These are phyloP conservation scores for Lomographa bimaculata DNA, from an alignment of 2,888 invertebrate genomes.

Conservation along the genomic window DNA sequence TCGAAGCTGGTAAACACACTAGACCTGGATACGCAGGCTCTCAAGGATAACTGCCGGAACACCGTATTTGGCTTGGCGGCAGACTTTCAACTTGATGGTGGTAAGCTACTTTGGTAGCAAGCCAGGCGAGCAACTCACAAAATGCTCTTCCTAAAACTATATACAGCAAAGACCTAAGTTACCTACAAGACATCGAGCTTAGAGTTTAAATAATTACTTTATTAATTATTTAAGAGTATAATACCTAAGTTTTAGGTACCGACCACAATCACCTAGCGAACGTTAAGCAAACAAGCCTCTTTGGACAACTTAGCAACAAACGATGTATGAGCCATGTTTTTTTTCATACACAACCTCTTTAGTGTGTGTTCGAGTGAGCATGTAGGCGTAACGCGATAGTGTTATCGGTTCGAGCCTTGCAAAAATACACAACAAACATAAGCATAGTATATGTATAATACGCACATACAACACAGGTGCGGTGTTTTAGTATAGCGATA, in stretches of 20 bases:
- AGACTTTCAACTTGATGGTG: too few species aligned
- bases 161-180: too few species aligned
- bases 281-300: conserved; percentile 34
- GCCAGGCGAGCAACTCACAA: too few species aligned
- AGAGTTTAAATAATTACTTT: too few species aligned
- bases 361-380: conserved; percentile 50
- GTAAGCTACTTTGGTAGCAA: too few species aligned
- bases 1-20: too few species aligned
- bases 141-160: too few species aligned
- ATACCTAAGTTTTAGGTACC: conserved; percentile 12
- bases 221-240: not conserved
- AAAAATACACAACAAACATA: conserved; percentile 79
- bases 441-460: conserved; percentile 33
- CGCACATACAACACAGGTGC: conserved; percentile 42
- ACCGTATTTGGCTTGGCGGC: too few species aligned
- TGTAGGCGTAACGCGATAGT: conserved; percentile 77
- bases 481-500: conserved; percentile 39
- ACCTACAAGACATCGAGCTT: too few species aligned
- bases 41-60: too few species aligned
- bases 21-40: too few species aligned
- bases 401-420: conserved; percentile 76
- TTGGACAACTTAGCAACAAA: conserved; percentile 70
- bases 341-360: conserved; percentile 35
- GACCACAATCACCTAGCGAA: conserved; percentile 15
- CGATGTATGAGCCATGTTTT: conserved; percentile 43